Base-by-base conservation (phyloP, 1,140 invertebrate genomes). In the Druon quercuslanigerum region DNA sequence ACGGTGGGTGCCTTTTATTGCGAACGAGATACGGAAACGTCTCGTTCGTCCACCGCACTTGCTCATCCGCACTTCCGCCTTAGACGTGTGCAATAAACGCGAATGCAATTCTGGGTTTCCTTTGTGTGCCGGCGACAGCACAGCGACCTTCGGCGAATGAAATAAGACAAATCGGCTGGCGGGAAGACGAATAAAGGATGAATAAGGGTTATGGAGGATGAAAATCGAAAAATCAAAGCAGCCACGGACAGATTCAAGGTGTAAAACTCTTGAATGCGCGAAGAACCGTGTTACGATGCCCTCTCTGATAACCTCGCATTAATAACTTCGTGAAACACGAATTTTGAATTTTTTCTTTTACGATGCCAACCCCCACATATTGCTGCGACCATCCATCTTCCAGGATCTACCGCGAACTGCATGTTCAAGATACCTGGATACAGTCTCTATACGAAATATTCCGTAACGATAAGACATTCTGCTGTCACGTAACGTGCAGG, bases 391-490 rank as follows among this genome's bases (percentile, higher is more conserved):
- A 84, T 84, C 83, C 83, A 84, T 84, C 83, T 80, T 84, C 72
- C 78, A 84, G 81, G 74, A 84, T 84, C 82, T 79, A 71, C 84
- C 80, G 80, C 72, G 82, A 66, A 66, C 60, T 46, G 25, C 66
- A 80, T 84, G 83, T 76, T 76, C 83, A 82, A 82, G 82, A 84
- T 80, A 84, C 60, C 60, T 46, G 33, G 33, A 66, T 66, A 40
- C 83, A 77, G 82, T 77, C 82, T 80, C 72, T 84, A 84, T 74
- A 76, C 77, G 75, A 82, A 80, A 84, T 84, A 84, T 84, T 82
- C 79, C 82, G 74, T 73, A 75, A 78, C 82, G 78, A 57, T 66
- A 76, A 66, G 75, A 66, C 60, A 66, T 33, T 33, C 60, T 66
- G 60, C 25, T 66, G n/a, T 66, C 60, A 46, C 60, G 60, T 66